Percentiles rank a stretch among this genome's conserved stretches.
Evolutionary conservation across 1,140 invertebrate genomes (phyloP).

Genomic region (Plectus sambesii): DNA sequence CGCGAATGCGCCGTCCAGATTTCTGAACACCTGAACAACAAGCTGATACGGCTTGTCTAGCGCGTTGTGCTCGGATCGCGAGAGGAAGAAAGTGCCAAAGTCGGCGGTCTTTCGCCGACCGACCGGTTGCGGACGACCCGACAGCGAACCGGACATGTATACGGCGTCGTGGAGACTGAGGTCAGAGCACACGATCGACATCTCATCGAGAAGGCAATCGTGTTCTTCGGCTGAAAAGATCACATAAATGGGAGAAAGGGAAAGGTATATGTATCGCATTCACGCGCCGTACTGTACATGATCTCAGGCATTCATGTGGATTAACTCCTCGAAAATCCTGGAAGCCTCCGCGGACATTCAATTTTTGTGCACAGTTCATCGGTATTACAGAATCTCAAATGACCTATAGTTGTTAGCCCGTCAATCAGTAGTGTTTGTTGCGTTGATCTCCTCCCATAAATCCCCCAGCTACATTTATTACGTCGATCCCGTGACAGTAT

Average conservation of each 20-base stretch:
- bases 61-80: slow-evolving; percentile 55
- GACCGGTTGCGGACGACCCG: slow-evolving; percentile 12
- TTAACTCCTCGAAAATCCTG: slow-evolving; percentile 18
- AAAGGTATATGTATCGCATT: no score
- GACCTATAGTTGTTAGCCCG: no score
- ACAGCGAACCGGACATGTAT: slow-evolving; percentile 4
- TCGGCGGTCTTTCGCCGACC: slow-evolving; percentile 3
- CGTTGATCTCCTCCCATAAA: no score
- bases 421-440: no score
- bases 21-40: slow-evolving; percentile 66
- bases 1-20: slow-evolving; percentile 60
- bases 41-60: slow-evolving; percentile 68
- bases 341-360: no score
- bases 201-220: slow-evolving; percentile 32
- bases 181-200: slow-evolving; percentile 11
- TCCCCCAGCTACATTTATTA: no score
- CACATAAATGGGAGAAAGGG: no score
- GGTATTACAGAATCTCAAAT: no score
- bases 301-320: slow-evolving; percentile 19
- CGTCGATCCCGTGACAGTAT: no score
- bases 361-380: no score
- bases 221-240: no score
- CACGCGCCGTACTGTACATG: slow-evolving; percentile 3
- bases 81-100: slow-evolving; percentile 47
- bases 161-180: slow-evolving; percentile 10